phyloP scores from a whole-genome alignment of 2,797 vertebrate genomes.

The Eulemur coronatus region DNA sequence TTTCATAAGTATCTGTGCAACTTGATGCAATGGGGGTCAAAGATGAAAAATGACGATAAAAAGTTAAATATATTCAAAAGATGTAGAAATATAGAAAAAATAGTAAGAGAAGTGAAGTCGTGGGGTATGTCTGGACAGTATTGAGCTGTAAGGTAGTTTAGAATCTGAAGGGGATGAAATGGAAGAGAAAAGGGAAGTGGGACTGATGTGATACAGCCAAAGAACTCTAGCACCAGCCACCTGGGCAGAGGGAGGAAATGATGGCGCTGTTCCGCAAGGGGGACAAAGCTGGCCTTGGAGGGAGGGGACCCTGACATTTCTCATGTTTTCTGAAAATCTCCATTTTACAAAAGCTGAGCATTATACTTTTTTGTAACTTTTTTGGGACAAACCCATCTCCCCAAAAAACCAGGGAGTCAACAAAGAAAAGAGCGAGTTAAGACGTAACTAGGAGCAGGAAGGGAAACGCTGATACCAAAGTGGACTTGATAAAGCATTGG shows the following conservation, averaged over 20 bases:
- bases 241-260: not conserved
- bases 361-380: not conserved
- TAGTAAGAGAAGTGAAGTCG: not conserved
- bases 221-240: not conserved
- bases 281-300: not conserved
- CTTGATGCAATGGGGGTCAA: not conserved
- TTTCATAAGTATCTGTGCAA: not conserved
- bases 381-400: not conserved
- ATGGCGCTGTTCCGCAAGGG: not conserved
- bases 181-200: not conserved
- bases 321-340: not conserved
- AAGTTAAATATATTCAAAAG: not conserved
- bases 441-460: not conserved
- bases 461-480: not conserved
- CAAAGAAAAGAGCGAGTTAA: not conserved
- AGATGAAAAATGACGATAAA: not conserved
- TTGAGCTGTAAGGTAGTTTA: not conserved
- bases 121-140: not conserved
- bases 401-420: not conserved
- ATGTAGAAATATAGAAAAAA: not conserved
- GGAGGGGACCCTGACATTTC: not conserved
- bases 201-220: not conserved
- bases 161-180: not conserved
- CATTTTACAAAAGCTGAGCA: not conserved
- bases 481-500: not conserved